Evolutionary conservation across 2,888 invertebrate genomes (phyloP), one percentile per base, ranked within the genome.

Genomic region (Lasioglossum morio): DNA sequence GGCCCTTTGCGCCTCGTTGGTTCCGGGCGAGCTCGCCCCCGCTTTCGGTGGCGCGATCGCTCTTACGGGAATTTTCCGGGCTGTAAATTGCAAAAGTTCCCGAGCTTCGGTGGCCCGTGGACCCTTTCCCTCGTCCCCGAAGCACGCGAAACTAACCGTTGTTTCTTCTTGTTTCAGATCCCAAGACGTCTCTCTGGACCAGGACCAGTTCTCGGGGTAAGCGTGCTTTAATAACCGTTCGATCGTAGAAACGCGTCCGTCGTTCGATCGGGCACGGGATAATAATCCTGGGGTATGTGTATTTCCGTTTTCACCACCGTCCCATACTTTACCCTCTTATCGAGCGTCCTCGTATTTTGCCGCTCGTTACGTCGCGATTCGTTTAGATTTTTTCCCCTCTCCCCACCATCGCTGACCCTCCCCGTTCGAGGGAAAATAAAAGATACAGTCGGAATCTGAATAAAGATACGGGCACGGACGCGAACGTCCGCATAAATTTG

Each of bases 21-120:
- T 82, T 82, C 77, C 86, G 23, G 30, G 34, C 78, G 72, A 34
- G 69, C 77, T 81, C 43, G 57, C 40, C 60, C 30, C 80, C 80
- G 75, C 75, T 78, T 77, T 85, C 77, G 86, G 87, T 90, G 90
- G 88, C 89, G 91, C 92, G 90, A 93, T 90, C 91, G 82, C 88
- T 86, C 90, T 90, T 90, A 83, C 88, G 87, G 87, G 87, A 87
- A 93, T 93, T 94, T 92, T 92, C 89, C 90, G 79, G 77, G 40
- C 91, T 91, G 91, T 93, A 93, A 94, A 94, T 94, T 94, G 91
- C 92, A 82, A 93, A 94, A 94, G 92, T 94, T 94, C 88, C 88
- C 85, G 14, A 82, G 87, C 88, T 79, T 63, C 40, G 69, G 72
- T 57, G 70, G 66, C 75, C 70, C 87, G 85, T 86, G 87, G 89